Conservation (phyloP, 2,113 vertebrate species). For the Spermophilus dauricus region DNA sequence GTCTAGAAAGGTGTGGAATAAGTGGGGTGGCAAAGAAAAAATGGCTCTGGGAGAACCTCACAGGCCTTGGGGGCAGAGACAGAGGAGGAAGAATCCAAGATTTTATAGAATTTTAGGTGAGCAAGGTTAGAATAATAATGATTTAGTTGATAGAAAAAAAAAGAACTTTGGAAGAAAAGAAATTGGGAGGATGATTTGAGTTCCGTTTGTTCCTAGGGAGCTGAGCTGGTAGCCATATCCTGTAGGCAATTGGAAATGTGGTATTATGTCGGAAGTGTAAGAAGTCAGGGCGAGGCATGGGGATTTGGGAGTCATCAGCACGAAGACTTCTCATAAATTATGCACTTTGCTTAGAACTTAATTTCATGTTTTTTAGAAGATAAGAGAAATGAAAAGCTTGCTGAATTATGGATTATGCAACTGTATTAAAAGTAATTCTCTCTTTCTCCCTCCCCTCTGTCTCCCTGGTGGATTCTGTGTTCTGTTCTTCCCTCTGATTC, state of each 20-base stretch:
- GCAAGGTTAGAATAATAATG: constrained; percentile 23
- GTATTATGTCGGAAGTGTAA: background rate
- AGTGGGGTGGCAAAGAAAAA: background rate
- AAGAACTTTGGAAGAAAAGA: background rate
- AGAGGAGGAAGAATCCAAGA: constrained; percentile 2
- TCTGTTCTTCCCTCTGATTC: constrained; percentile 69
- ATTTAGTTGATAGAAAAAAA: background rate
- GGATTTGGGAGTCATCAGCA: constrained; percentile 58
- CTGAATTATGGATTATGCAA: constrained; percentile 84
- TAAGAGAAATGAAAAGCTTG: constrained; percentile 80
- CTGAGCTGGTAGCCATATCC: background rate
- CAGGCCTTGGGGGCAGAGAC: background rate
- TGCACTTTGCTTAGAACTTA: constrained; percentile 81
- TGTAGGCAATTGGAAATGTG: background rate
- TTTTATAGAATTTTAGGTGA: constrained; percentile 35
- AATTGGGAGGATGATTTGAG: background rate
- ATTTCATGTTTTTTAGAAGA: constrained; percentile 81
- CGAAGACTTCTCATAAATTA: constrained; percentile 78
- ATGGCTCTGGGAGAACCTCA: constrained; percentile 78
- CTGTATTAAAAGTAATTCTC: constrained; percentile 77
- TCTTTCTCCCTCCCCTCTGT: background rate
- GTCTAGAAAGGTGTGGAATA: constrained; percentile 66
- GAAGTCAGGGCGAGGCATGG: background rate
- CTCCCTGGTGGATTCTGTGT: constrained; percentile 72
- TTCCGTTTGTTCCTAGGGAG: background rate